Percentiles rank a stretch among this genome's conserved stretches.
Conservation (phyloP, 2,797 vertebrate genomes). For the Syncerus caffer region DNA sequence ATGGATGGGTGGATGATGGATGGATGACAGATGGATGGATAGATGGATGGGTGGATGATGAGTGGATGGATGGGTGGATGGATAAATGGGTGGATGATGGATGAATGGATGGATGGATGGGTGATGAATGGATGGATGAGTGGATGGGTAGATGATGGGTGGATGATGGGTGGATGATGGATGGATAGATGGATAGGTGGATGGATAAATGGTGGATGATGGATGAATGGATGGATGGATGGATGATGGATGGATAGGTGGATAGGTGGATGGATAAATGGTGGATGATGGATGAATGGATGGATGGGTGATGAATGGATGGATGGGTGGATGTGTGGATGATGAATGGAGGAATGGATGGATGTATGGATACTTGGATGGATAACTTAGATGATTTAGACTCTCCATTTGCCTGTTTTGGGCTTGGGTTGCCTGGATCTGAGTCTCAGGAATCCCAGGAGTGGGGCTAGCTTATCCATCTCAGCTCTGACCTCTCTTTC, state of each 20-base stretch:
- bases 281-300: no score
- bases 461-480: background rate
- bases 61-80: accelerated
- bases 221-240: accelerated
- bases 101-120: background rate
- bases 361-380: background rate
- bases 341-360: no score
- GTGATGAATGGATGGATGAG: no score
- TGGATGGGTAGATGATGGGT: accelerated
- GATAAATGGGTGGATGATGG: accelerated
- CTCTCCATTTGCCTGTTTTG: background rate
- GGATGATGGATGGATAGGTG: background rate
- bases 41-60: background rate
- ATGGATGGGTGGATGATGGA: no score
- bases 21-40: no score
- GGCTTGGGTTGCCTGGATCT: background rate
- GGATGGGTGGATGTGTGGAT: background rate
- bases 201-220: no score
- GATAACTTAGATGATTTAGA: background rate
- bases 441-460: background rate
- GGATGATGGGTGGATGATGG: no score
- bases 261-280: background rate
- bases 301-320: no score
- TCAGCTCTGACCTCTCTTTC: background rate
- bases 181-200: background rate